Percentiles rank a stretch among this genome's conserved stretches.
Conservation (phyloP, 2,113 vertebrate species). For the Burhinus oedicnemus region DNA sequence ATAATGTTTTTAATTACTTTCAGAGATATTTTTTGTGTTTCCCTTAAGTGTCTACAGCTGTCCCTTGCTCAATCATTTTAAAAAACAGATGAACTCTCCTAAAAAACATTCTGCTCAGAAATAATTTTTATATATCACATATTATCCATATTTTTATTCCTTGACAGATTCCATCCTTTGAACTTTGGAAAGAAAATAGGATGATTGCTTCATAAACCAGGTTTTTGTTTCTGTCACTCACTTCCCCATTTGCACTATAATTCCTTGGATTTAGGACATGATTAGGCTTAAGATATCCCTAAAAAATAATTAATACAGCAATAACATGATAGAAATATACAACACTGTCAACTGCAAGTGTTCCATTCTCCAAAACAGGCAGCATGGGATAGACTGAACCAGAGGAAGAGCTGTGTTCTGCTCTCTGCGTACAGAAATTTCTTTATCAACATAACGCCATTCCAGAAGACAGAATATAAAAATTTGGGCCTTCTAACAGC, state of each 20-base stretch:
- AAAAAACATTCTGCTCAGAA: constrained; percentile 19
- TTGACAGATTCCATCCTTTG: neutral
- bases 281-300: neutral
- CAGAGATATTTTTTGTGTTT: constrained; percentile 26
- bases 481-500: neutral
- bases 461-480: neutral
- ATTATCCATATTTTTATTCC: neutral
- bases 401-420: neutral
- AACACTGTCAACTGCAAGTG: neutral
- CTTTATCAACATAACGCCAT: neutral
- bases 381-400: neutral
- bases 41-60: constrained; percentile 13
- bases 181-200: neutral
- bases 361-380: neutral
- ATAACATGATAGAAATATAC: neutral
- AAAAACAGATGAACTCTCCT: neutral
- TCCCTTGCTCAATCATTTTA: neutral
- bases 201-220: neutral
- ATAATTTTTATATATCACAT: neutral
- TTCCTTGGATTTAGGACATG: neutral
- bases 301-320: neutral
- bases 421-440: neutral
- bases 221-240: neutral
- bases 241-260: neutral
- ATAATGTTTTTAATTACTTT: constrained; percentile 27